A percentile compares a stretch with the other conserved stretches of the same genome.
phyloP scores from a whole-genome alignment of 2,888 invertebrate genomes.

The Brenthis ino region DNA sequence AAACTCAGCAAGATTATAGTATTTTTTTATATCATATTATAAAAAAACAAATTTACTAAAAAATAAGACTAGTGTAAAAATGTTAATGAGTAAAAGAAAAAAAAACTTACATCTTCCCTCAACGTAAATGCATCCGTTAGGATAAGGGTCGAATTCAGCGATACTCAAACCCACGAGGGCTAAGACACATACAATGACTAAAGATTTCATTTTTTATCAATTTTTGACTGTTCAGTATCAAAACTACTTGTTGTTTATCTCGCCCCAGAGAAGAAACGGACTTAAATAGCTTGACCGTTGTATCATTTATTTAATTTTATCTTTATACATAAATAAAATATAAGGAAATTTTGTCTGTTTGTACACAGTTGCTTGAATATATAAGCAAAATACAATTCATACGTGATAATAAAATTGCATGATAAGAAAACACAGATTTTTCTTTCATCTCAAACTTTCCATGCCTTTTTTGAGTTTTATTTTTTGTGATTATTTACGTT shows the following conservation, averaged over 20 bases:
- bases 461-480: too few species aligned
- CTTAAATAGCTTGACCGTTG: slow-evolving; percentile 14
- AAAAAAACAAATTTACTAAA: background rate
- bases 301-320: background rate
- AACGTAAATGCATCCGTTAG: slow-evolving; percentile 55
- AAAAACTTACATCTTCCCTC: slow-evolving; percentile 55
- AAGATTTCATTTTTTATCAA: slow-evolving; percentile 17
- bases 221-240: background rate
- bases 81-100: background rate
- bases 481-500: too few species aligned
- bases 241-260: slow-evolving; percentile 5
- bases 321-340: background rate
- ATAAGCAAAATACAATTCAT: background rate
- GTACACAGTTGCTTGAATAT: background rate
- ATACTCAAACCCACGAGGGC: slow-evolving; percentile 40
- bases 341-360: background rate
- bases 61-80: background rate
- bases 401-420: too few species aligned
- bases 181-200: slow-evolving; percentile 14
- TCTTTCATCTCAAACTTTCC: too few species aligned
- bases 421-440: too few species aligned
- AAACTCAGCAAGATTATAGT: too few species aligned
- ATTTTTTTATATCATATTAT: too few species aligned
- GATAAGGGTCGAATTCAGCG: slow-evolving; percentile 40
- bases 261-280: background rate